Evolutionary conservation across 1,140 invertebrate species (phyloP), one percentile per base, ranked within the genome.

Genomic region (Drosophila ohnishii): DNA sequence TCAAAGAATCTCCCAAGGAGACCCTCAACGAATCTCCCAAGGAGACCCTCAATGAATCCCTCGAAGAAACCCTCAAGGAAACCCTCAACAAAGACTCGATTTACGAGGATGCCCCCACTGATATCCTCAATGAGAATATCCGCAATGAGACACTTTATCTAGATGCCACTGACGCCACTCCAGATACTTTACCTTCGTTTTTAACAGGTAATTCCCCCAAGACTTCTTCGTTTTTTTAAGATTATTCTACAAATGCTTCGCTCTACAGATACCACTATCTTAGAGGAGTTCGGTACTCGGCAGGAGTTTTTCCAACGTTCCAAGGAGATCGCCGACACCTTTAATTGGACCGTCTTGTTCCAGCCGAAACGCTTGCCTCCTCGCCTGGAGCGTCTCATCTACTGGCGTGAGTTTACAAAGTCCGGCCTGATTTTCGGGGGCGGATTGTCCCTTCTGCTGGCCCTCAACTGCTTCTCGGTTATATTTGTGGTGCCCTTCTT

Each of bases 391-490:
- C 96, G 97, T 82, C 93, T 99, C 90, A 96, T 99, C 91, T 99
- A 99, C 93, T 99, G 98, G 98, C 94, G 97, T 76, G 96, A 98
- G 93, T 95, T 97, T 60, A 97, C 96, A 92, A 97, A 97, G 92
- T 97, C 97, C 55, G 98, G 97, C 60, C 94, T 96, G 80, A 97
- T 98, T 39, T 97, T 99, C 92, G 97, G 96, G 81, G 94, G 94
- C 73, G 95, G 96, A 67, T 93, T 99, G 74, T 94, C 95, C 76
- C 94, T 98, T 72, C 95, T 99, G 70, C 93, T 99, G 91, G 97
- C 97, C 75, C 94, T 99, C 92, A 95, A 97, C 81, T 96, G 96
- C 92, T 98, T 97, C 94, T 99, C 98, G 79, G 94, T 99, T 88
- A 97, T 99, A 92, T 98, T 96, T 84, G 98, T 99, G 73, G 93